Evolutionary conservation across 1,140 invertebrate species (phyloP), one percentile per base, ranked within the genome.

Genomic region (Nasonia longicornis): DNA sequence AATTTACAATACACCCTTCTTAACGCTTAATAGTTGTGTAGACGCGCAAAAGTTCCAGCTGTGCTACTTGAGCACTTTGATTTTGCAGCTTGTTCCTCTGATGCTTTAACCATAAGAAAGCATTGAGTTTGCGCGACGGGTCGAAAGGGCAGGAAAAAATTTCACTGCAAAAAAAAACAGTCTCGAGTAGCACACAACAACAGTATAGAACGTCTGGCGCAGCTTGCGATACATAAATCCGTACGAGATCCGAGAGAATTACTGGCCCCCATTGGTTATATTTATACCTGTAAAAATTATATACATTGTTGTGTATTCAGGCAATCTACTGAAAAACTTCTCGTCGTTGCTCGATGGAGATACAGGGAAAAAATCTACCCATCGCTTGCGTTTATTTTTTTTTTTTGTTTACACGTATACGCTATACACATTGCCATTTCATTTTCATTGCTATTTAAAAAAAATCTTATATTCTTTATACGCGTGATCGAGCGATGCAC

Each of bases 161-260:
- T 67, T 20, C 8, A 12, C 64, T 29, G 31, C 69, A 71, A 31
- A 71, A 31, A 71, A 71, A 35, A 48, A 35, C 26, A 52, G 11
- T 73, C 42, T 73, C 26, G 22, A 73, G 42, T 11, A 73, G 42
- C 14, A 45, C 10, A n/a, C 26, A 11, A 69, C 16, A 71, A 52
- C 20, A 38, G 64, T 35, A 26, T 26, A 80, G 84, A 84, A 84
- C 81, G 83, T n/a, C 64, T 82, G 83, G 84, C 86, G 87, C 87
- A 86, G 87, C 86, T 86, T 85, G 84, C 83, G 84, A 85, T 88
- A 85, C 86, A 87, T 89, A 89, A 89, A 89, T 90, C 87, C 87
- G 87, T 90, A 88, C 88, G 88, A 91, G 89, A 91, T 90, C 89
- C 88, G 85, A 90, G 89, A 91, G 86, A 90, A 90, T 91, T 91